Conservation (phyloP, 2,888 invertebrate genomes). For the Cephus pulcher region DNA sequence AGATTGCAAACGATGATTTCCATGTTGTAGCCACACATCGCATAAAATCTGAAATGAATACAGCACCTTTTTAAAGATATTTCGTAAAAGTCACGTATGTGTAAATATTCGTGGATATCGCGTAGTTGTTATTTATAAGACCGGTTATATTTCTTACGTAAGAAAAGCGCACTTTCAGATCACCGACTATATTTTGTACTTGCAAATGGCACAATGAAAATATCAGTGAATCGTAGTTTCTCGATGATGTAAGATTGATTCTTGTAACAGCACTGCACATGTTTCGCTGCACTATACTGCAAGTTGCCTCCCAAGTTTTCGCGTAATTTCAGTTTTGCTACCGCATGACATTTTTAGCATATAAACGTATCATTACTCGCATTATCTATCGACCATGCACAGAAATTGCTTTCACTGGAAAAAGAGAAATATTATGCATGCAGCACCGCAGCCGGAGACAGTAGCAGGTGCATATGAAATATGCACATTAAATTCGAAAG, state of each 20-base stretch:
- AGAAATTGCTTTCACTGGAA: not conserved
- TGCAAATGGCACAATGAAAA: no score
- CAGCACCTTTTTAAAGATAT: no score
- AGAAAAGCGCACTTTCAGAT: conserved; percentile 51
- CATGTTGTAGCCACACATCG: not conserved
- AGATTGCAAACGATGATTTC: not conserved
- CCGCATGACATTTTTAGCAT: not conserved
- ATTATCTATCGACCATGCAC: not conserved
- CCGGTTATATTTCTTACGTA: no score
- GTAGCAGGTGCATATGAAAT: conserved; percentile 14
- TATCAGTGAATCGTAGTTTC: not conserved
- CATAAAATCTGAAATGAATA: no score
- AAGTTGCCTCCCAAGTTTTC: not conserved
- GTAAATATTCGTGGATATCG: no score
- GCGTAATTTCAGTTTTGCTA: not conserved
- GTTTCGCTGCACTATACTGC: not conserved
- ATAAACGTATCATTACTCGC: not conserved
- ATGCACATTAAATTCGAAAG: conserved; percentile 12
- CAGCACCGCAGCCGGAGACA: not conserved
- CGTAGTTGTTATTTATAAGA: no score
- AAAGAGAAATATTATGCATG: not conserved
- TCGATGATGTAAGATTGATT: not conserved
- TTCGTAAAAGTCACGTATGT: no score
- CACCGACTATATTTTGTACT: conserved; percentile 52
- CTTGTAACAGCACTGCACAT: not conserved